Evolutionary conservation across 2,888 invertebrate species (phyloP), one percentile per base, ranked within the genome.

Genomic region (Campoplex capitator): DNA sequence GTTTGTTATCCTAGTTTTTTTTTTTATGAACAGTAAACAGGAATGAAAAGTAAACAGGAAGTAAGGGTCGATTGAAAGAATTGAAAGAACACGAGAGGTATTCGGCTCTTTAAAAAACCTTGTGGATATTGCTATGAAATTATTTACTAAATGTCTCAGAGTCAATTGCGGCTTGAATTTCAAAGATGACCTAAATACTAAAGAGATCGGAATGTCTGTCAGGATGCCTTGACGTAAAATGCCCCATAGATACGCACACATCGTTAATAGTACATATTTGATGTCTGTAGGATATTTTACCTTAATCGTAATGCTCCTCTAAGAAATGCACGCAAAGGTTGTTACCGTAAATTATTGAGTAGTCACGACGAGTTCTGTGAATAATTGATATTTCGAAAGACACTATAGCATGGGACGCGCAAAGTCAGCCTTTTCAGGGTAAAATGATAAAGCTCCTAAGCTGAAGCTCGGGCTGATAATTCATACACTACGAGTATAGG

Each of bases 321-420:
- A 79, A 84, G 81, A 74, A 84, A 84, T 82, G 67, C 86, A 74
- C 62, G 75, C 77, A 73, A 73, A 62, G 71, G 32, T 84, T 75
- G 65, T 83, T 75, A 65, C 71, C 28, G 67, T 83, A 42, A 87
- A 83, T 76, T 74, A 87, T 87, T 54, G 71, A 67, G 71, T 71
- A 68, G 38, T 56, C 48, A 79, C 79, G 82, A 51, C 65, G 79
- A 75, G 51, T 74, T 56, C 16, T 35, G 28, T 82, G 78, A 87
- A 84, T 87, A 79, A 84, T 87, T 84, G 48, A 87, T 79, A 70
- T 9, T 18, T 13, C 62, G 32, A 79, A 74, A 76, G 56, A 62
- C 13, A 82, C 65, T 35, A 79, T 56, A 70, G 56, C 77, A 80
- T 58, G 38, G 62, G 28, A 58, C 32, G 42, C 51, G 71, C 45